A percentile compares a stretch with the other conserved stretches of the same genome.
Evolutionary conservation across 2,888 invertebrate species (phyloP).

Genomic region (Agrotis segetum): DNA sequence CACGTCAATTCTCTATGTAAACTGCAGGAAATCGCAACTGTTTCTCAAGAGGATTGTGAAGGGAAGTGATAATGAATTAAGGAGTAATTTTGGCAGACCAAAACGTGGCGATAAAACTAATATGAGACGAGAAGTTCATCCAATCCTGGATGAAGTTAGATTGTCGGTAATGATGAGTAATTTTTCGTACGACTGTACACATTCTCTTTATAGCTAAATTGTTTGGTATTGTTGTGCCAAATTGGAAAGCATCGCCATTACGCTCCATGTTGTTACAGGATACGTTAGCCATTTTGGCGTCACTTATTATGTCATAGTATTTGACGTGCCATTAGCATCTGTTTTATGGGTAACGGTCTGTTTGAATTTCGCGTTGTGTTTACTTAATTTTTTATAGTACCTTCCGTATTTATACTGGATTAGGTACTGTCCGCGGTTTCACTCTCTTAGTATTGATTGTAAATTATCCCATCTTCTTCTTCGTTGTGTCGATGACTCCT

Average conservation of each 20-base stretch:
- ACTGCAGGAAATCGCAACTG: slow-evolving; percentile 17
- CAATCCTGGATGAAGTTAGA: too few species aligned
- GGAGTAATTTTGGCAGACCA: slow-evolving; percentile 12
- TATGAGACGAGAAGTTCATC: too few species aligned
- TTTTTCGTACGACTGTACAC: slow-evolving; percentile 22
- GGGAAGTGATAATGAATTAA: neutral
- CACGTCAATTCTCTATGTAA: slow-evolving; percentile 33
- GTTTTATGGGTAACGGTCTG: slow-evolving; percentile 55
- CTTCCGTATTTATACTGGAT: neutral
- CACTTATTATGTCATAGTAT: slow-evolving; percentile 58
- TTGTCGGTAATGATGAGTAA: neutral
- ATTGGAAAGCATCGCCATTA: slow-evolving; percentile 67
- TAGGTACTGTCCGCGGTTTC: neutral
- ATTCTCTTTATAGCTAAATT: slow-evolving; percentile 46
- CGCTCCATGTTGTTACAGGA: slow-evolving; percentile 65
- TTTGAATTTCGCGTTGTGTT: slow-evolving; percentile 45
- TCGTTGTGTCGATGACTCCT: too few species aligned
- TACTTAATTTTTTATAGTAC: slow-evolving; percentile 26
- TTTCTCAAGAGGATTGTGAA: slow-evolving; percentile 2
- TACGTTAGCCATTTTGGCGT: slow-evolving; percentile 62
- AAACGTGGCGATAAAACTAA: too few species aligned
- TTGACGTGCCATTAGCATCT: slow-evolving; percentile 57
- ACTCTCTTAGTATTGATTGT: too few species aligned
- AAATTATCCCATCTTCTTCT: too few species aligned
- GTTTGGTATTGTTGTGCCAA: slow-evolving; percentile 75